phyloP scores from a whole-genome alignment of 2,797 vertebrate genomes.

The Premnoplex brunnescens region DNA sequence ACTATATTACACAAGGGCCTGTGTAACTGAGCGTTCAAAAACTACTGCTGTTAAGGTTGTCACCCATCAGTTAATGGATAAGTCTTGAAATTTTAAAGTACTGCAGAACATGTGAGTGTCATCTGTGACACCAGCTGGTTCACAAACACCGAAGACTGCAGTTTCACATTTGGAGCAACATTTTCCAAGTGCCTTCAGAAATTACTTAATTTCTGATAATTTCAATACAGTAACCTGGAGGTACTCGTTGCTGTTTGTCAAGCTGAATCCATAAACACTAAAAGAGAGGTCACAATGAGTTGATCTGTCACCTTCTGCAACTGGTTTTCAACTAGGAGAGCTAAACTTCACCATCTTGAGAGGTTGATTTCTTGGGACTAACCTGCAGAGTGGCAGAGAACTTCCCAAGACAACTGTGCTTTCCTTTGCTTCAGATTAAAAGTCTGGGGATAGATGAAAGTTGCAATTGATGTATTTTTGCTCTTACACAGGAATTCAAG shows the following conservation, averaged over 20 bases:
- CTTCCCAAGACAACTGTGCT: neutral
- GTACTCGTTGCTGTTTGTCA: neutral
- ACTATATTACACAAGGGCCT: neutral
- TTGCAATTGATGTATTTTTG: neutral
- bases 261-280: neutral
- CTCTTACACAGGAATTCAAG: neutral
- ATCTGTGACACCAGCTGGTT: neutral
- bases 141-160: neutral
- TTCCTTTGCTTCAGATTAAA: neutral
- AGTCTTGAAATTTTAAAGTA: neutral
- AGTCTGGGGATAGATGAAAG: neutral
- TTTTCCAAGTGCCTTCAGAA: neutral
- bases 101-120: neutral
- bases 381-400: neutral
- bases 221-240: neutral
- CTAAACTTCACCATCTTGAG: neutral
- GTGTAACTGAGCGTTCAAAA: neutral
- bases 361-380: neutral
- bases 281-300: neutral
- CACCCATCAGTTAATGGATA: neutral
- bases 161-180: neutral
- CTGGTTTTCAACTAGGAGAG: neutral
- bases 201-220: neutral
- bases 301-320: neutral
- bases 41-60: neutral